phyloP scores from a whole-genome alignment of 2,797 vertebrate genomes.

The Sebastes hubbsi region DNA sequence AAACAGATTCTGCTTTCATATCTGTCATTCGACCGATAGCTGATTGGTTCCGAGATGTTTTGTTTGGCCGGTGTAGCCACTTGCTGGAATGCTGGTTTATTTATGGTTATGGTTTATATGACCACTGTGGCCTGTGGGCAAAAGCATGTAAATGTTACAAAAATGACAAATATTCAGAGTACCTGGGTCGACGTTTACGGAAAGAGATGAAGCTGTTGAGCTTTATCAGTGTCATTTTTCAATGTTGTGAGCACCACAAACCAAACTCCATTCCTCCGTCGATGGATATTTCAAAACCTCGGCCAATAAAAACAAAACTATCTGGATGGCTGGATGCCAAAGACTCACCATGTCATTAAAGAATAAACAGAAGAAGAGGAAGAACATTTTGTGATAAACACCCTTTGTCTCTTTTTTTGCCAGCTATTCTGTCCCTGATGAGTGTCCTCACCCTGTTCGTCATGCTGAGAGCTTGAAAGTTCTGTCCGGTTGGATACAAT shows the following conservation, averaged over 20 bases:
- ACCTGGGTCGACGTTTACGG: not conserved
- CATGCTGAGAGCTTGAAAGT: constrained; percentile 24
- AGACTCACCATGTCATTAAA: not conserved
- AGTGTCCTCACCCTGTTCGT: not conserved
- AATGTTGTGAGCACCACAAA: not conserved
- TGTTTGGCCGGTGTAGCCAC: too few relatives aligned
- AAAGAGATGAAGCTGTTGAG: not conserved
- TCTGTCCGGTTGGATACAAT: not conserved
- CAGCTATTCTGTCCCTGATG: constrained; percentile 56
- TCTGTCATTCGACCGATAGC: too few relatives aligned
- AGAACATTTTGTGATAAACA: not conserved
- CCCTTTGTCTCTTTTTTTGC: not conserved
- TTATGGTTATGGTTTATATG: too few relatives aligned
- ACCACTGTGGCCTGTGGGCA: too few relatives aligned
- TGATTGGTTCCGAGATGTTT: too few relatives aligned
- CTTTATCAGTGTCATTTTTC: not conserved
- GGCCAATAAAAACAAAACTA: not conserved
- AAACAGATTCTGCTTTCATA: not conserved
- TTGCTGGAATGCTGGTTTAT: too few relatives aligned
- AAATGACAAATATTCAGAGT: not conserved
- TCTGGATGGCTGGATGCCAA: not conserved
- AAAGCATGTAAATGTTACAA: too few relatives aligned
- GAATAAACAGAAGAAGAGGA: not conserved
- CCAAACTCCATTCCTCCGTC: not conserved
- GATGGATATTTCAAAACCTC: not conserved